phyloP scores from a whole-genome alignment of 2,113 vertebrate species.

The Brachypteracias leptosomus region DNA sequence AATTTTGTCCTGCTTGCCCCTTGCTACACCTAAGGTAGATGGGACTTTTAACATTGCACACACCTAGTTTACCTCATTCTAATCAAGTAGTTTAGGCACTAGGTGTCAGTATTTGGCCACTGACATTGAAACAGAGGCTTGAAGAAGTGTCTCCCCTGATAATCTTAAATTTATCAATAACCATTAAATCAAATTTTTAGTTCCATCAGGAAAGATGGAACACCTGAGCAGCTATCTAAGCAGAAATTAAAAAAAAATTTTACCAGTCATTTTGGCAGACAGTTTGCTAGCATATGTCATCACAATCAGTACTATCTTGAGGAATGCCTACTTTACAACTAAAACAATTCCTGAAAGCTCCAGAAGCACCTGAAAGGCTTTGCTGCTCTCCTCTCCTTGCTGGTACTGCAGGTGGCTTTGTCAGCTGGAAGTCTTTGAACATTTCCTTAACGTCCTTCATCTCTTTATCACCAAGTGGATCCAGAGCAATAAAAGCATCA shows the following conservation, averaged over 20 bases:
- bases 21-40: background rate
- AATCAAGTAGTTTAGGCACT: background rate
- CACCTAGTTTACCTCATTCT: background rate
- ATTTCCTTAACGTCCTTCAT: slow-evolving; percentile 91
- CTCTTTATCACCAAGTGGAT: slow-evolving; percentile 91
- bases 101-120: slow-evolving; percentile 4
- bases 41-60: background rate
- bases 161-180: too few relatives aligned
- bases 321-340: slow-evolving; percentile 79
- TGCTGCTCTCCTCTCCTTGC: slow-evolving; percentile 83
- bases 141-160: too few relatives aligned
- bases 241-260: background rate
- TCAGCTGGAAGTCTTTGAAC: slow-evolving; percentile 94
- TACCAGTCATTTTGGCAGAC: slow-evolving; percentile 70
- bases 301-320: slow-evolving; percentile 74
- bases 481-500: slow-evolving; percentile 89
- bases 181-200: background rate
- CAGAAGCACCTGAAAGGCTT: slow-evolving; percentile 39
- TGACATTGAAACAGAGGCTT: too few relatives aligned
- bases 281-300: slow-evolving; percentile 79
- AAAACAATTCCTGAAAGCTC: slow-evolving; percentile 80
- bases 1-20: background rate
- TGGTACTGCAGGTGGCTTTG: slow-evolving; percentile 86
- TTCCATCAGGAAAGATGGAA: background rate
- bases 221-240: background rate